phyloP scores from a whole-genome alignment of 2,888 invertebrate genomes.

The Euphydryas editha region DNA sequence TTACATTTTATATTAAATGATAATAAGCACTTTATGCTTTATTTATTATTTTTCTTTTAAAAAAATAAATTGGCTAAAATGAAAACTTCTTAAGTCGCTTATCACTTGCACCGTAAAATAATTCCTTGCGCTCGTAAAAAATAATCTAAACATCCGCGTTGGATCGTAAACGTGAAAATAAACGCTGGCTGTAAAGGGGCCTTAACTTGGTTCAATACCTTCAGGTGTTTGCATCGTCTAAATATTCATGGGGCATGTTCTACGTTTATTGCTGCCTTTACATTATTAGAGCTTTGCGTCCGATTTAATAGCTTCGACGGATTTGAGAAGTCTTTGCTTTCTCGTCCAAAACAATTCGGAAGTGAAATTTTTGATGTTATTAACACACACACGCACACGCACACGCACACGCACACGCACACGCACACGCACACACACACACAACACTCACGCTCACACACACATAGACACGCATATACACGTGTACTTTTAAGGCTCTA shows the following conservation, averaged over 20 bases:
- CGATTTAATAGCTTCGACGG: conserved; percentile 29
- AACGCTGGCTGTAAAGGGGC: conserved; percentile 62
- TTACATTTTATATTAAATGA: no score
- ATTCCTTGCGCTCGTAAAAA: conserved; percentile 63
- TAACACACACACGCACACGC: no score
- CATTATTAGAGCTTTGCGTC: conserved; percentile 36
- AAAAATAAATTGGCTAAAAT: not conserved
- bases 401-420: no score
- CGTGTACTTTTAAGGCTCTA: no score
- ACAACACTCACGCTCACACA: no score
- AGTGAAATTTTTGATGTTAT: not conserved
- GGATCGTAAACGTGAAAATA: conserved; percentile 70
- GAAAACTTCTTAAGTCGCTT: not conserved
- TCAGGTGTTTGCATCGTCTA: conserved; percentile 45
- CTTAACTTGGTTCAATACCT: conserved; percentile 47
- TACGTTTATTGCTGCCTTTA: conserved; percentile 40
- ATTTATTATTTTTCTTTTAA: not conserved
- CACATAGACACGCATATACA: no score
- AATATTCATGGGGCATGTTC: conserved; percentile 44
- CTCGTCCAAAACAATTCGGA: conserved; percentile 30
- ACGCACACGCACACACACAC: no score
- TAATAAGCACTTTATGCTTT: no score
- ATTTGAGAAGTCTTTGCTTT: conserved; percentile 17
- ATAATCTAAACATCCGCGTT: conserved; percentile 68
- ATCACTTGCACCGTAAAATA: conserved; percentile 21